Evolutionary conservation across 2,797 vertebrate species (phyloP), one percentile per base, ranked within the genome.

Genomic region (Myiotriccus ornatus): DNA sequence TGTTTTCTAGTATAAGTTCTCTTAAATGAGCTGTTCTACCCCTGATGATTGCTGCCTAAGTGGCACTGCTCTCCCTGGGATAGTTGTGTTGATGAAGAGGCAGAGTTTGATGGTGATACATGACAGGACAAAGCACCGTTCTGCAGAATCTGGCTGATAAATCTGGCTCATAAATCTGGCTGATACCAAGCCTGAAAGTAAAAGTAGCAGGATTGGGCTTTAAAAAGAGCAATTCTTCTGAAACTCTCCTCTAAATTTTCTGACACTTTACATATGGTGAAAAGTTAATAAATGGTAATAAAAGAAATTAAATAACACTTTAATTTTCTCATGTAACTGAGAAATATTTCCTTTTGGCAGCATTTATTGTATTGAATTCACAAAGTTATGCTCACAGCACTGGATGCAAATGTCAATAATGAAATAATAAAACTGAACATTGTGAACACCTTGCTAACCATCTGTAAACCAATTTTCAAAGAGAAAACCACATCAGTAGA

Each of bases 401-500:
- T 82, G 94, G 77, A 89, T 6, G 13, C 63, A 96, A 95, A 94
- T 88, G 63, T 88, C 91, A 95, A 88, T 82, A 90, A 80, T 25
- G 55, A 93, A 92, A 91, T 96, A 95, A 92, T 94, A 96, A 96
- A 95, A 91, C 78, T 69, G 90, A 93, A 93, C 88, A 90, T 82
- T 96, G 37, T 35, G 76, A 96, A 89, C 81, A 96, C 95, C 93
- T 97, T 97, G 87, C 90, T 97, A 95, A 82, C 91, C 89, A 95
- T 93, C 89, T 97, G 95, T 79, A 96, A 96, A 92, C 80, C 89
- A 93, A 93, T 90, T 97, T 97, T 98, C 96, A 95, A 97, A 97
- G 96, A 95, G 84, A 96, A 97, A 97, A 97, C 96, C 93, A 96
- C 93, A 96, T 70, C 96, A 94, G 76, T 95, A 95, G 89, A 97